phyloP scores from a whole-genome alignment of 2,113 vertebrate genomes.

The Lanius collurio region DNA sequence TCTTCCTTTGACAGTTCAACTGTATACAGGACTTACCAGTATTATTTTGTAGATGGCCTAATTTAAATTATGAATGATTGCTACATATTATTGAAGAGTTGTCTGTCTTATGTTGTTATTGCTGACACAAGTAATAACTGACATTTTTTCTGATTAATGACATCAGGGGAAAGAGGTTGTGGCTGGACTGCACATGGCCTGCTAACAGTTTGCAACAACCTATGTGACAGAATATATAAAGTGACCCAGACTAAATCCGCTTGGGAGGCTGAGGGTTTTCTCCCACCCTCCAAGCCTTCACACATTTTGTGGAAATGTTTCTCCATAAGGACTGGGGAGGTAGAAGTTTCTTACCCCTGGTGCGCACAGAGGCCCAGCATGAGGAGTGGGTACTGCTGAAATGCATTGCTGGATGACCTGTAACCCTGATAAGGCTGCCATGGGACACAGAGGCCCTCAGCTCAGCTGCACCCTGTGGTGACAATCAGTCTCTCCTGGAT shows the following conservation, averaged over 20 bases:
- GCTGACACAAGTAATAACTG: neutral
- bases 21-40: neutral
- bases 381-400: neutral
- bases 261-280: neutral
- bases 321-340: neutral
- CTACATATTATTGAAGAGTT: constrained; percentile 27
- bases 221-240: neutral
- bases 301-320: neutral
- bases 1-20: neutral
- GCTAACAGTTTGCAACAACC: neutral
- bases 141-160: constrained; percentile 7
- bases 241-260: neutral
- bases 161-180: neutral
- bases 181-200: neutral
- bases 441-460: neutral
- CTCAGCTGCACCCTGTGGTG: neutral
- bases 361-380: neutral
- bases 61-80: constrained; percentile 36
- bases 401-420: rapidly evolving
- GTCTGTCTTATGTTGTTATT: neutral
- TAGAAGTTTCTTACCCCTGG: neutral
- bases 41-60: neutral
- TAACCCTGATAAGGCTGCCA: neutral
- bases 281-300: neutral
- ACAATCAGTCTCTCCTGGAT: neutral